phyloP scores from a whole-genome alignment of 2,113 vertebrate species.

The Haemorhous mexicanus region DNA sequence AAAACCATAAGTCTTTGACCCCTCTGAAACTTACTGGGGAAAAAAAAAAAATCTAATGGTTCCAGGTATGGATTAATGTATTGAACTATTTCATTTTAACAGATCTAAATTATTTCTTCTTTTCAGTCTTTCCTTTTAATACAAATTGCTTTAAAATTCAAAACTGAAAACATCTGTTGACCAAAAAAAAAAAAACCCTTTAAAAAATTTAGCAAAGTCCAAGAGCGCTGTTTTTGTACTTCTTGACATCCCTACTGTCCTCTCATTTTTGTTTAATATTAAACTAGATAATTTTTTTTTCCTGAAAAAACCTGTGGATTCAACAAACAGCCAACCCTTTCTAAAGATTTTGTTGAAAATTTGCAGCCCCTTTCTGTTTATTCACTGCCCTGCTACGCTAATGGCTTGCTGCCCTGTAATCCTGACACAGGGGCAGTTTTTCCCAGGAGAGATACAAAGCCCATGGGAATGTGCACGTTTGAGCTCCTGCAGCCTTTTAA shows the following conservation, averaged over 20 bases:
- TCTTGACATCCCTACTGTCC: neutral
- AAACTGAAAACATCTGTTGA: neutral
- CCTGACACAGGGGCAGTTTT: neutral
- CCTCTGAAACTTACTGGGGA: neutral
- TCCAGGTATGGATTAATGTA: neutral
- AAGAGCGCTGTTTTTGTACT: neutral
- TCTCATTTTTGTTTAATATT: neutral
- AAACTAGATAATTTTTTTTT: neutral
- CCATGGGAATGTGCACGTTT: neutral
- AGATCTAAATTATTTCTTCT: neutral
- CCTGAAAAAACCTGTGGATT: neutral
- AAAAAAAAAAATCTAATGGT: neutral
- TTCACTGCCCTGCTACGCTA: neutral
- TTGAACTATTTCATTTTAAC: neutral
- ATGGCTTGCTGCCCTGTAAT: neutral
- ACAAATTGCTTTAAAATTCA: neutral
- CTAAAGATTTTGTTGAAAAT: neutral
- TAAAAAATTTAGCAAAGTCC: neutral
- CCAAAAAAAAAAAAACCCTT: fast-evolving
- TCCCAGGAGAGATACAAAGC: neutral
- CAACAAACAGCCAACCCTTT: neutral
- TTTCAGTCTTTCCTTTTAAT: neutral
- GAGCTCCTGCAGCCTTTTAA: neutral
- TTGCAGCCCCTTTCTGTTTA: neutral
- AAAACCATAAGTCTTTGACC: neutral